Evolutionary conservation across 2,113 vertebrate genomes (phyloP), one percentile per base, ranked within the genome.

Genomic region (Pygoscelis adeliae): DNA sequence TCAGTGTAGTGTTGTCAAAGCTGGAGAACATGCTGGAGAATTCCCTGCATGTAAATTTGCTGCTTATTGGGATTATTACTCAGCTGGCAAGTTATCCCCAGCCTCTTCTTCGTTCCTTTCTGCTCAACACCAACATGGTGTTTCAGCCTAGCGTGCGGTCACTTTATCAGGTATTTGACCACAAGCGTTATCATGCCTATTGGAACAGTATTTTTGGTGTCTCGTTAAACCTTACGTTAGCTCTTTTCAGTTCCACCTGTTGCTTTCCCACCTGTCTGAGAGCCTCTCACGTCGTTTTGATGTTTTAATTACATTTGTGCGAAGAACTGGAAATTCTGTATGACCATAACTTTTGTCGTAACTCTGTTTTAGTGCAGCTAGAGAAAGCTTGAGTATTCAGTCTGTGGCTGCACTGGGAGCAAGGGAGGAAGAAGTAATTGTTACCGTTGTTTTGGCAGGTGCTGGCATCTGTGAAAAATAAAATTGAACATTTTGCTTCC

Each of bases 21-120:
- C 98, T 99, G 98, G 99, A 99, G 98, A 99, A 99, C 97, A 99
- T 99, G 99, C 97, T 99, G 96, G 98, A 99, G 29, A 99, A 99
- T 95, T 99, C 99, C 9, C 97, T 99, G 70, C 99, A 99, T 4
- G 99, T 99, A 19, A 99, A 99, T 96, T 89, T 99, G 97, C 94
- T 99, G 95, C 97, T 99, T 30, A 99, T 99, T 9, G 99, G 99
- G 77, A 99, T 99, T 97, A 97, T 99, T 94, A 99, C 99, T 19
- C 99, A 99, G 98, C 91, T 99, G 90, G 99, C 99, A 36, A 98
- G 99, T 85, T 99, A 99, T 81, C 99, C 99, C 13, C 99, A 99
- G 97, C 99, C 99, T 1, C 99, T 99, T 13, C 98, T 99, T 87
- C 99, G 99, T 58, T 99, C 99, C n/a, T 99, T 99, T 88, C 98